phyloP scores from a whole-genome alignment of 2,113 vertebrate genomes.

The Sprattus sprattus region DNA sequence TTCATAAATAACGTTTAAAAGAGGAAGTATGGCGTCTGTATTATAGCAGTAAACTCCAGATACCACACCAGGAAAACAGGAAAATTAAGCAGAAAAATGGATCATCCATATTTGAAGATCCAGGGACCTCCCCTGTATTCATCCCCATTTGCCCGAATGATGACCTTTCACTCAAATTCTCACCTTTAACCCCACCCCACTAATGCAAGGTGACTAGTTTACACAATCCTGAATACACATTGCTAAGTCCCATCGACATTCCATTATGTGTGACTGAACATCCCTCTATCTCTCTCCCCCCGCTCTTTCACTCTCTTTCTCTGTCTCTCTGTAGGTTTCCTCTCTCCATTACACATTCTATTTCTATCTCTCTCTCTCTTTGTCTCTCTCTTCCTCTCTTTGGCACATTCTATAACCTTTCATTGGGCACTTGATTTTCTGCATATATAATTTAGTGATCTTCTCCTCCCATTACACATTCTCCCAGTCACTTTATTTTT shows the following conservation, averaged over 20 bases:
- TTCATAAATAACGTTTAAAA: not conserved
- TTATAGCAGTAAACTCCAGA: no score
- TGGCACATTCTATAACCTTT: not conserved
- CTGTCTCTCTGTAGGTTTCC: not conserved
- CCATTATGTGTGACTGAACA: not conserved
- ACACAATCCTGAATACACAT: not conserved
- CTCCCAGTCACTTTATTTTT: not conserved
- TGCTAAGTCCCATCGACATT: not conserved
- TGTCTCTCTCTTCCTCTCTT: conserved; percentile 4
- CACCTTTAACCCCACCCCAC: not conserved
- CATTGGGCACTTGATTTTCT: not conserved
- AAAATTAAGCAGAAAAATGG: not conserved
- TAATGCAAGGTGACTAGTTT: not conserved
- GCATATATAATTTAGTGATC: not conserved
- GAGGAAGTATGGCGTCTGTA: not conserved
- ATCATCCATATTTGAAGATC: not conserved
- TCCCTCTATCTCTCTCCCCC: not conserved
- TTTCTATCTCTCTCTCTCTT: conserved; percentile 2
- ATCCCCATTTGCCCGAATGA: not conserved
- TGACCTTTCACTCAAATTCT: not conserved
- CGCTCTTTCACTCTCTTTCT: not conserved
- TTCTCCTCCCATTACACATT: not conserved
- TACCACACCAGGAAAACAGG: no score
- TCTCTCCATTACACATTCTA: not conserved
- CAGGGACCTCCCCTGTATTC: not conserved